Evolutionary conservation across 2,888 invertebrate species (phyloP).

Genomic region (Cremastinae sp.): DNA sequence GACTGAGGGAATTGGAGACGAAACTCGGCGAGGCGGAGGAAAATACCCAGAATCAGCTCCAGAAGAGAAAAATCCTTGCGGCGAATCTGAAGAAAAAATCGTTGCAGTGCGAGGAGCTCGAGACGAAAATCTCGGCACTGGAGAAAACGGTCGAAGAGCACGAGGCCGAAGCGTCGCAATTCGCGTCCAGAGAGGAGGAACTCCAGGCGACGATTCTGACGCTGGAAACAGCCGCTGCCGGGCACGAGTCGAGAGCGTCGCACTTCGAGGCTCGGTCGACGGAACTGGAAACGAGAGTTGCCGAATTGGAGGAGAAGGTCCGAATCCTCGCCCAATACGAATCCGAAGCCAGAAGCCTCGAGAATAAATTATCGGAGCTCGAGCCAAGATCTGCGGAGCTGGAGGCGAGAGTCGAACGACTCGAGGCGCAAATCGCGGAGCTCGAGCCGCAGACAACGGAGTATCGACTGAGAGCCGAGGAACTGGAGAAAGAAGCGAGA

Average conservation of each 20-base stretch:
- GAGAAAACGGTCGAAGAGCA: conserved; percentile 61
- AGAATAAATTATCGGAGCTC: conserved; percentile 27
- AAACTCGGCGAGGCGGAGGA: conserved; percentile 81
- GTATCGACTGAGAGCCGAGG: not conserved
- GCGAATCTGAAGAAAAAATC: conserved; percentile 89
- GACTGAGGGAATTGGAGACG: conserved; percentile 79
- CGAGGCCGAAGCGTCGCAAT: conserved; percentile 57
- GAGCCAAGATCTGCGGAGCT: conserved; percentile 47
- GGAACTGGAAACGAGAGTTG: conserved; percentile 57
- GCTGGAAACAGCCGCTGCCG: too few relatives aligned
- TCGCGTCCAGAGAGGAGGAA: conserved; percentile 37
- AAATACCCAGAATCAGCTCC: conserved; percentile 87
- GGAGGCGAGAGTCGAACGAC: conserved; percentile 44
- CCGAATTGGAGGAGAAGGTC: conserved; percentile 54
- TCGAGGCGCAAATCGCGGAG: conserved; percentile 66
- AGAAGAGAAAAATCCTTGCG: conserved; percentile 90
- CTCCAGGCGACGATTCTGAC: conserved; percentile 71
- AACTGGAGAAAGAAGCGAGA: conserved; percentile 8
- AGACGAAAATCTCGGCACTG: conserved; percentile 74
- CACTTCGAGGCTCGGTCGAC: conserved; percentile 69
- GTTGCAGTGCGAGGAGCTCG: conserved; percentile 85
- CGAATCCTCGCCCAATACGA: too few relatives aligned
- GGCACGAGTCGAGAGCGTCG: conserved; percentile 49
- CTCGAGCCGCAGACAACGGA: not conserved
- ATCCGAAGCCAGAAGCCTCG: conserved; percentile 1